These are phyloP conservation scores for Oxyteleia sp. DNA, from an alignment of 2,888 invertebrate genomes.

Conservation along the genomic window DNA sequence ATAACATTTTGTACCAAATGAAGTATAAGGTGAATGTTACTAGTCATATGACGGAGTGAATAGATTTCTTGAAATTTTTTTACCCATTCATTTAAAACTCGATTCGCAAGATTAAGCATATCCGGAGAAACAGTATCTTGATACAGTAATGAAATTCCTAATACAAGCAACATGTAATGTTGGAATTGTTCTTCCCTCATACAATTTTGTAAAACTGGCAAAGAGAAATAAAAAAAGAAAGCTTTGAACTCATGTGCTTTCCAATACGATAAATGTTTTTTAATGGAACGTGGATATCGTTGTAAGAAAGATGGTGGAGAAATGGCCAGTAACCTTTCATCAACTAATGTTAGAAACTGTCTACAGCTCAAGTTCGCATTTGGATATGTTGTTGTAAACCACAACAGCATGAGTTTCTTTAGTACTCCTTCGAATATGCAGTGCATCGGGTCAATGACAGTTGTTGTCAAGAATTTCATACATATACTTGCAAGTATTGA, in stretches of 20 bases:
- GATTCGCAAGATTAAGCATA: slow-evolving; percentile 45
- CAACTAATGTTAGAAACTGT: too few species aligned
- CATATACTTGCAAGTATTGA: slow-evolving; percentile 12
- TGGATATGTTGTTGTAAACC: slow-evolving; percentile 40
- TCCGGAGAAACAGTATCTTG: slow-evolving; percentile 9
- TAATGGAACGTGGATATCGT: neutral
- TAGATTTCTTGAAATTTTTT: slow-evolving; percentile 71
- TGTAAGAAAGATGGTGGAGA: slow-evolving; percentile 2
- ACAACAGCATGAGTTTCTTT: slow-evolving; percentile 24
- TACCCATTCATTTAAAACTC: slow-evolving; percentile 58
- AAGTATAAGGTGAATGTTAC: slow-evolving; percentile 72
- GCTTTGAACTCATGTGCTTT: slow-evolving; percentile 70
- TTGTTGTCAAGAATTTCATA: slow-evolving; percentile 29
- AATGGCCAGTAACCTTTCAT: neutral
- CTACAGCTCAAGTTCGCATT: too few species aligned
- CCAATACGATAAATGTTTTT: neutral
- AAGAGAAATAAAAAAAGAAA: slow-evolving; percentile 71
- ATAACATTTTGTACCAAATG: slow-evolving; percentile 73
- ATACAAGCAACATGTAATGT: slow-evolving; percentile 58
- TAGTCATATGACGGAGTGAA: slow-evolving; percentile 68
- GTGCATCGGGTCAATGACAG: slow-evolving; percentile 62
- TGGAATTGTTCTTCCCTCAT: slow-evolving; percentile 69
- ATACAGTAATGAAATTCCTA: slow-evolving; percentile 67
- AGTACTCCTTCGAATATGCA: slow-evolving; percentile 53
- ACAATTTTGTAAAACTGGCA: slow-evolving; percentile 70